Conservation (phyloP, 37 sponge, comb jelly and placozoan species). For the Eunapius fragilis region DNA sequence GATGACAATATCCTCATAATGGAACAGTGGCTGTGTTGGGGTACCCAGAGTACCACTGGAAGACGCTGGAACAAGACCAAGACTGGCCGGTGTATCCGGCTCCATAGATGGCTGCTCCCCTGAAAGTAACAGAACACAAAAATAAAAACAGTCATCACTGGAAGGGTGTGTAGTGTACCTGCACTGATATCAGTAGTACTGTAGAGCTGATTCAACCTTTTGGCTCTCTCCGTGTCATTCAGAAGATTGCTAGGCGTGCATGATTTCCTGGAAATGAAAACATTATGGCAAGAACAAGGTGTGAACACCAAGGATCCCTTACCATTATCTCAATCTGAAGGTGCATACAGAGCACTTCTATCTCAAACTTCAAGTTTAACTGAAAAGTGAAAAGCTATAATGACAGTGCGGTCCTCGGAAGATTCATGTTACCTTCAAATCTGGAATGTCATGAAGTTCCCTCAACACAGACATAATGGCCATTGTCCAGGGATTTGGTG, state of each 20-base stretch:
- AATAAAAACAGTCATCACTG: no score
- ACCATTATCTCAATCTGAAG: constrained; percentile 80
- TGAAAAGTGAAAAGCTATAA: constrained; percentile 27
- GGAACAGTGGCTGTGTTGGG: constrained; percentile 63
- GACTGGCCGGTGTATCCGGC: neutral
- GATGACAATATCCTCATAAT: constrained; percentile 64
- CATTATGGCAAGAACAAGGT: neutral
- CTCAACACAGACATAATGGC: constrained; percentile 90
- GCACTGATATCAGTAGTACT: constrained; percentile 6
- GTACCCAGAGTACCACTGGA: neutral
- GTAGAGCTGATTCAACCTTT: constrained; percentile 30
- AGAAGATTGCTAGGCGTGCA: constrained; percentile 57
- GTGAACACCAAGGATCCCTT: neutral
- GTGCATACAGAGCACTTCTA: constrained; percentile 96
- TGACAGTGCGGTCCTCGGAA: no score
- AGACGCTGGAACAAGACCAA: neutral
- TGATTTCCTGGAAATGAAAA: constrained; percentile 41
- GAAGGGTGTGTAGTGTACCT: neutral
- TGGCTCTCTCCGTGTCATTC: constrained; percentile 39
- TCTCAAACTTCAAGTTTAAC: constrained; percentile 97
- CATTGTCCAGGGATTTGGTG: constrained; percentile 98
- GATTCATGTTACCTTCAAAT: constrained; percentile 82
- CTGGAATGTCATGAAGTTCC: constrained; percentile 91
- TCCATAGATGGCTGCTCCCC: constrained; percentile 1
- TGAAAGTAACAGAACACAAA: neutral